phyloP scores from a whole-genome alignment of 2,888 invertebrate species.

The Meta bourneti region DNA sequence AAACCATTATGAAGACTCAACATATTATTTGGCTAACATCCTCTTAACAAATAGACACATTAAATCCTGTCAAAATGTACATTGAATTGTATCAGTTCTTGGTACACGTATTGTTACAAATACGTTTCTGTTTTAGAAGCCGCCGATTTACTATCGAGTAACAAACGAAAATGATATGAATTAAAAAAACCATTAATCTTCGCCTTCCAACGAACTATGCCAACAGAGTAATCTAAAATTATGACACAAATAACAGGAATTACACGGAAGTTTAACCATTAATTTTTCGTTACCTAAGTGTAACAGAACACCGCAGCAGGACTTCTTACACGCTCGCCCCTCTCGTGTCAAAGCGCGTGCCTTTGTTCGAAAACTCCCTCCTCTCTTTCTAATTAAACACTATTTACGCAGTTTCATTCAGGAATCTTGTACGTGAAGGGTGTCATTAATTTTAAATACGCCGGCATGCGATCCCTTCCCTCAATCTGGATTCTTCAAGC shows the following conservation, averaged over 20 bases:
- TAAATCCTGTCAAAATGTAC: not conserved
- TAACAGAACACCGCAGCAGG: slow-evolving; percentile 21
- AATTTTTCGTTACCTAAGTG: slow-evolving; percentile 42
- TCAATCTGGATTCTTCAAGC: slow-evolving; percentile 27
- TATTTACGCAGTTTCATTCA: slow-evolving; percentile 46
- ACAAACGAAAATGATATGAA: no score
- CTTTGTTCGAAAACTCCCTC: not conserved
- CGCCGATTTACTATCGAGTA: no score
- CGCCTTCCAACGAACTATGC: not conserved
- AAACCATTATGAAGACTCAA: not conserved
- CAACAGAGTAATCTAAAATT: not conserved
- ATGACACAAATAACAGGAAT: slow-evolving; percentile 47
- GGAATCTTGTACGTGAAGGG: slow-evolving; percentile 17
- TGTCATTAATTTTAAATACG: slow-evolving; percentile 46
- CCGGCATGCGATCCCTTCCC: slow-evolving; percentile 19
- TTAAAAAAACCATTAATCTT: slow-evolving; percentile 1
- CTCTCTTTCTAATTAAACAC: slow-evolving; percentile 45
- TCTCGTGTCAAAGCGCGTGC: not conserved
- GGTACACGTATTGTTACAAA: no score
- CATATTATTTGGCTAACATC: not conserved
- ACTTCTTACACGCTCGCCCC: slow-evolving; percentile 13
- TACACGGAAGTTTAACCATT: slow-evolving; percentile 48
- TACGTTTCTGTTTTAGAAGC: no score
- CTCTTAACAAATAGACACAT: not conserved
- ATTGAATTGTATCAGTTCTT: no score